Conservation (phyloP, 2,797 vertebrate species). For the Oryzias dopingdopingensis region DNA sequence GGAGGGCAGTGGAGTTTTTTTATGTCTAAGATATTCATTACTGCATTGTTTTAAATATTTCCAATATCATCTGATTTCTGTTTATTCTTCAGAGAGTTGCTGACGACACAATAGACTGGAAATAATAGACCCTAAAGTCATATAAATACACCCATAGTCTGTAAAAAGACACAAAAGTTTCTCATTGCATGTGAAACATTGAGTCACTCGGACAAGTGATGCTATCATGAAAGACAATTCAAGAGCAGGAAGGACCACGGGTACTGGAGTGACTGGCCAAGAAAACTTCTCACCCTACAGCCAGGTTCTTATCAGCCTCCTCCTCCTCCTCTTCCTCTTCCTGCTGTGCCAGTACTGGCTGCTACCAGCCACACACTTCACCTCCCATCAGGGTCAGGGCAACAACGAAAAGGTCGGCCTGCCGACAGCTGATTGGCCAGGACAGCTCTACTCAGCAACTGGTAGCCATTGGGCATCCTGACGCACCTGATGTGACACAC, state of each 20-base stretch:
- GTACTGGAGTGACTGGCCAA: constrained; percentile 72
- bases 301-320: constrained; percentile 78
- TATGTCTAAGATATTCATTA: constrained; percentile 74
- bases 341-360: constrained; percentile 78
- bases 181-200: constrained; percentile 54
- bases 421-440: constrained; percentile 79
- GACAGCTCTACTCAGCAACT: constrained; percentile 63
- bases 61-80: constrained; percentile 66
- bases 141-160: constrained; percentile 16
- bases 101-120: constrained; percentile 50
- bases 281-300: constrained; percentile 82
- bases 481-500: constrained; percentile 84
- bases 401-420: constrained; percentile 84
- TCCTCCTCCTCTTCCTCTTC: constrained; percentile 44
- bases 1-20: constrained; percentile 76
- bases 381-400: constrained; percentile 81
- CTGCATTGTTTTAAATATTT: constrained; percentile 55
- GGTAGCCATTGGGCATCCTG: constrained; percentile 74
- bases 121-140: constrained; percentile 24
- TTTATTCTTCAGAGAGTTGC: constrained; percentile 67
- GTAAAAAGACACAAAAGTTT: constrained; percentile 45
- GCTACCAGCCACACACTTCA: constrained; percentile 90
- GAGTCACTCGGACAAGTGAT: constrained; percentile 50
- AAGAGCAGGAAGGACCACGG: constrained; percentile 70
- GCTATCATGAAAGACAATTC: constrained; percentile 58